Percentiles rank a stretch among this genome's conserved stretches.
phyloP scores from a whole-genome alignment of 2,113 vertebrate species.

The Oryzias celebensis region DNA sequence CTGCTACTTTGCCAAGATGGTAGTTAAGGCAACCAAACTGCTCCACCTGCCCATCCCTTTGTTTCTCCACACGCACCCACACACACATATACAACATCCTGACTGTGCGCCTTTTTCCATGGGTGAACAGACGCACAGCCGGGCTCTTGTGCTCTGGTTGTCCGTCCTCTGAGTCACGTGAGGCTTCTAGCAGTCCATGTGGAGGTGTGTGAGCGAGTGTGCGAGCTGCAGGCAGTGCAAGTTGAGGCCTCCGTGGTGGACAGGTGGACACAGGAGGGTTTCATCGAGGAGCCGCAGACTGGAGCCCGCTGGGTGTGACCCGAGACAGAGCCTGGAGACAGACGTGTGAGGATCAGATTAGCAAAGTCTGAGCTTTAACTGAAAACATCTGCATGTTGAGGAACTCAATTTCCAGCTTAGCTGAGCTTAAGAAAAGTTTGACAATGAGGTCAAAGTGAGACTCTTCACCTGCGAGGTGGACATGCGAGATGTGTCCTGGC shows the following conservation, averaged over 20 bases:
- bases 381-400: background rate
- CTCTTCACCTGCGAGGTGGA: constrained; percentile 91
- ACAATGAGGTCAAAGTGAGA: too few species aligned
- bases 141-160: constrained; percentile 65
- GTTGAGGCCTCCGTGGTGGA: constrained; percentile 81
- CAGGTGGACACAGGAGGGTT: constrained; percentile 47
- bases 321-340: constrained; percentile 87
- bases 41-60: constrained; percentile 30
- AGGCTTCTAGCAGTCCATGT: constrained; percentile 25
- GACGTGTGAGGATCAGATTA: background rate
- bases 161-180: constrained; percentile 13
- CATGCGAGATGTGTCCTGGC: constrained; percentile 93
- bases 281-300: constrained; percentile 96
- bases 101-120: constrained; percentile 25
- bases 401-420: too few species aligned
- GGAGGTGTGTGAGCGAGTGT: constrained; percentile 8
- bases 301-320: constrained; percentile 91
- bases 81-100: constrained; percentile 13
- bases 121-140: constrained; percentile 38
- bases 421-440: too few species aligned
- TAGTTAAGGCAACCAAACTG: constrained; percentile 48
- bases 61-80: constrained; percentile 16
- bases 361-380: background rate
- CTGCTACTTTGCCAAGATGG: constrained; percentile 46
- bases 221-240: constrained; percentile 79